These are phyloP conservation scores for Diarsia brunnea DNA, from an alignment of 2,888 invertebrate species.

Conservation along the genomic window DNA sequence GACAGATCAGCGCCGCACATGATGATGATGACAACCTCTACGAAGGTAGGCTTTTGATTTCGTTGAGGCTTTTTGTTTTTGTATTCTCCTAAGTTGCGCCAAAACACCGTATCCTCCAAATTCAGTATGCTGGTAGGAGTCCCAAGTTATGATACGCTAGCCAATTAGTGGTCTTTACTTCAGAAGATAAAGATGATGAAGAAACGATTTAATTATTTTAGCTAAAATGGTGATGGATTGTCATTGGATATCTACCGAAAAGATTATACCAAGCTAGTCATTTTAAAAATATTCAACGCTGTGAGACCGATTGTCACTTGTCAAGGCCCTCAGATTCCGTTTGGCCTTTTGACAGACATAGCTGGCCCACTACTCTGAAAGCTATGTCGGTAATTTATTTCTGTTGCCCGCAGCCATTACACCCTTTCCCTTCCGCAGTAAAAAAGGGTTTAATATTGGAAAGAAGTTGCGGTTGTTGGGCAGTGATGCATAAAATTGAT, in stretches of 20 bases:
- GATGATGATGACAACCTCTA: slow-evolving; percentile 91
- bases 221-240: neutral
- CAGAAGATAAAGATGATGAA: too few relatives aligned
- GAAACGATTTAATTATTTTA: too few relatives aligned
- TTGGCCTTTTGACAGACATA: neutral
- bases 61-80: neutral
- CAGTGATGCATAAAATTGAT: slow-evolving; percentile 30
- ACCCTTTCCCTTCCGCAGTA: slow-evolving; percentile 4
- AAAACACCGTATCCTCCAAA: neutral
- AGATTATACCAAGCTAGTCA: neutral
- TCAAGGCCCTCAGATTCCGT: neutral
- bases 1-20: slow-evolving; percentile 90
- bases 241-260: neutral
- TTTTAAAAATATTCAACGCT: neutral
- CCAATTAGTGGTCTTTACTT: neutral
- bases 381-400: neutral
- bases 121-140: too few relatives aligned
- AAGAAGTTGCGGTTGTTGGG: neutral
- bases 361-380: neutral
- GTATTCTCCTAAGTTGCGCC: neutral
- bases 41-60: slow-evolving; percentile 83
- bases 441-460: slow-evolving; percentile 17
- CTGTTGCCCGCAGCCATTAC: neutral
- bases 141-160: too few relatives aligned
- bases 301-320: neutral